Conservation (phyloP, 64 coral and sea anemone genomes). For the Pocillopora damicornis region DNA sequence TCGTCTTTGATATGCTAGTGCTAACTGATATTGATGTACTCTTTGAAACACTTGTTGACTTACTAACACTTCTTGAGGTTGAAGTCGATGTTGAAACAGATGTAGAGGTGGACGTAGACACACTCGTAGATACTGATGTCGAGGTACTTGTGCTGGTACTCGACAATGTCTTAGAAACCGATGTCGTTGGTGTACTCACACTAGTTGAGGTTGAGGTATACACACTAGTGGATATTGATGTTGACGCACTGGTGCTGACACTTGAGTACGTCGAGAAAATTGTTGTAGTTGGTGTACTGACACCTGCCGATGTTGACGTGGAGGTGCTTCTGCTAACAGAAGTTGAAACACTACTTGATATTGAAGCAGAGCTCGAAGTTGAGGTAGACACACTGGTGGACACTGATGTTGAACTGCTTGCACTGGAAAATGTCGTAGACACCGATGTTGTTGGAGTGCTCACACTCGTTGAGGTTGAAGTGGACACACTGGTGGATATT, state of each 20-base stretch:
- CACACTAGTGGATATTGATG: background rate
- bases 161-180: background rate
- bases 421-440: background rate
- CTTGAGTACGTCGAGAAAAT: background rate
- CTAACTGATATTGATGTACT: background rate
- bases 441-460: background rate
- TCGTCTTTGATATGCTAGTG: background rate
- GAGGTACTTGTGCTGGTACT: background rate
- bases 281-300: background rate
- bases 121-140: background rate
- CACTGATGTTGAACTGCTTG: background rate
- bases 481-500: background rate
- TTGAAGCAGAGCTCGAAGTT: background rate
- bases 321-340: background rate
- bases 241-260: background rate
- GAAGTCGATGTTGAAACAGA: background rate
- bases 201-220: background rate
- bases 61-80: background rate
- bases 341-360: background rate
- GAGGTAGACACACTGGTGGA: slow-evolving; percentile 6
- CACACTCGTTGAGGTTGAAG: background rate
- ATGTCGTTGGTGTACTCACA: slow-evolving; percentile 12
- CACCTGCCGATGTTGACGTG: background rate
- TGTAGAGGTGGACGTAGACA: background rate
- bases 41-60: slow-evolving; percentile 17